These are phyloP conservation scores for Drosophila lacteicornis DNA, from an alignment of 1,140 invertebrate genomes.

Conservation along the genomic window DNA sequence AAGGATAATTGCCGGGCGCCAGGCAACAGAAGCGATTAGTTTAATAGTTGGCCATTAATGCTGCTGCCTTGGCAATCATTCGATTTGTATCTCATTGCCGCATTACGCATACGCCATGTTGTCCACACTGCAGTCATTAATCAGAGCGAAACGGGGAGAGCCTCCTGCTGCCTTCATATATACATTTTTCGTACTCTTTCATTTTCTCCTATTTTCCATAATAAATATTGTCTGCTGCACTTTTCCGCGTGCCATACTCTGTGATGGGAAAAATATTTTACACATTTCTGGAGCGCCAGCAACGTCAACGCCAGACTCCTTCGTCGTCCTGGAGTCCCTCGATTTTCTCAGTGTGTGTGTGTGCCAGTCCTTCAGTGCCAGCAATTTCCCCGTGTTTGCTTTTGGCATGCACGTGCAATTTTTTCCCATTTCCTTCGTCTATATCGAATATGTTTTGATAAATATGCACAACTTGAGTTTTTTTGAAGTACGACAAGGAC, in stretches of 20 bases:
- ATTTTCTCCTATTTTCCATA: slow-evolving; percentile 45
- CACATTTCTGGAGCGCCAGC: slow-evolving; percentile 54
- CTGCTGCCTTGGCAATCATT: slow-evolving; percentile 46
- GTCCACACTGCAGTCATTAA: slow-evolving; percentile 64
- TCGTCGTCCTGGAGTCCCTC: slow-evolving; percentile 21
- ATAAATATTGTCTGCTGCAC: slow-evolving; percentile 74
- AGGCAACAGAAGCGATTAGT: slow-evolving; percentile 70
- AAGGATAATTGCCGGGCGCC: slow-evolving; percentile 63
- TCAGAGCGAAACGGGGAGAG: slow-evolving; percentile 32
- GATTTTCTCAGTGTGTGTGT: slow-evolving; percentile 11
- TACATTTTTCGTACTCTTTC: neutral
- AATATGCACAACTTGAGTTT: slow-evolving; percentile 77
- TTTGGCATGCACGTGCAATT: slow-evolving; percentile 70
- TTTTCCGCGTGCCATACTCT: slow-evolving; percentile 69
- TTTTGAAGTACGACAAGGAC: slow-evolving; percentile 53
- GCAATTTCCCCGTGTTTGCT: slow-evolving; percentile 71
- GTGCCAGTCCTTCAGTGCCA: slow-evolving; percentile 29
- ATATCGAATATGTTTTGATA: slow-evolving; percentile 79
- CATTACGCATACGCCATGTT: slow-evolving; percentile 69
- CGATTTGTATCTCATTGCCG: slow-evolving; percentile 52
- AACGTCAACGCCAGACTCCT: slow-evolving; percentile 42
- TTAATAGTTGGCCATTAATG: slow-evolving; percentile 79
- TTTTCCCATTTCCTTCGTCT: slow-evolving; percentile 60
- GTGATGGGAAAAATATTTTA: slow-evolving; percentile 65
- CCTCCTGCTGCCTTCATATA: neutral